Evolutionary conservation across 2,888 invertebrate genomes (phyloP).

Genomic region (Drosophila testacea): DNA sequence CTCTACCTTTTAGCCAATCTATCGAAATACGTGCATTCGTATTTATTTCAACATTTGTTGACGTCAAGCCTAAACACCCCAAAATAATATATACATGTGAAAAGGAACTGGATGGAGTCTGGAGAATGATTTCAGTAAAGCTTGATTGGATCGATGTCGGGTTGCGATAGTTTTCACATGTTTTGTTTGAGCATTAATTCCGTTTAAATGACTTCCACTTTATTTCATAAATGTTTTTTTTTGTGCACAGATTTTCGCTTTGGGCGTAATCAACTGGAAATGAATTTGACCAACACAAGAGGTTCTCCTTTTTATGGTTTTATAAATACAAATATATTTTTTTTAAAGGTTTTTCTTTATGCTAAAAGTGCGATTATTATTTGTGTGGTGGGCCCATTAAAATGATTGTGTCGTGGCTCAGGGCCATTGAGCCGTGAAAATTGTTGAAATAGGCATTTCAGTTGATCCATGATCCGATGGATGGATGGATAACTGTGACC

Average conservation of each 20-base stretch:
- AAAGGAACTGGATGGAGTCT: constrained; percentile 6
- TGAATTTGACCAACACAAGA: constrained; percentile 83
- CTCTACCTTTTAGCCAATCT: constrained; percentile 71
- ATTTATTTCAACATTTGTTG: constrained; percentile 56
- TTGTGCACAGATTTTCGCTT: constrained; percentile 58
- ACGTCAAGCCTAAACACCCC: constrained; percentile 41
- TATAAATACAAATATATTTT: constrained; percentile 1
- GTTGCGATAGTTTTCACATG: constrained; percentile 75
- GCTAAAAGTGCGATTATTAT: constrained; percentile 35
- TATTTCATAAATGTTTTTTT: constrained; percentile 14
- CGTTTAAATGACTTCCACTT: constrained; percentile 78
- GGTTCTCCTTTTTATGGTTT: constrained; percentile 41
- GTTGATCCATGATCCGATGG: constrained; percentile 25
- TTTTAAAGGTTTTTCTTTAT: constrained; percentile 5
- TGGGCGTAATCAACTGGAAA: constrained; percentile 80
- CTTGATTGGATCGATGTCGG: constrained; percentile 33
- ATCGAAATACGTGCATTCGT: constrained; percentile 16
- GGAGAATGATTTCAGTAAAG: constrained; percentile 10
- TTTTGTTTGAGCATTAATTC: constrained; percentile 80
- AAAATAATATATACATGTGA: not conserved
- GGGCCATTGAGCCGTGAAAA: constrained; percentile 73
- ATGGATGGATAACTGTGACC: constrained; percentile 55
- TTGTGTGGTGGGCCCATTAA: constrained; percentile 29
- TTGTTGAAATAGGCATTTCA: constrained; percentile 19
- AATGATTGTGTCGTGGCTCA: constrained; percentile 37